These are phyloP conservation scores for Hylomyscus alleni DNA, from an alignment of 2,797 vertebrate species.

Conservation along the genomic window DNA sequence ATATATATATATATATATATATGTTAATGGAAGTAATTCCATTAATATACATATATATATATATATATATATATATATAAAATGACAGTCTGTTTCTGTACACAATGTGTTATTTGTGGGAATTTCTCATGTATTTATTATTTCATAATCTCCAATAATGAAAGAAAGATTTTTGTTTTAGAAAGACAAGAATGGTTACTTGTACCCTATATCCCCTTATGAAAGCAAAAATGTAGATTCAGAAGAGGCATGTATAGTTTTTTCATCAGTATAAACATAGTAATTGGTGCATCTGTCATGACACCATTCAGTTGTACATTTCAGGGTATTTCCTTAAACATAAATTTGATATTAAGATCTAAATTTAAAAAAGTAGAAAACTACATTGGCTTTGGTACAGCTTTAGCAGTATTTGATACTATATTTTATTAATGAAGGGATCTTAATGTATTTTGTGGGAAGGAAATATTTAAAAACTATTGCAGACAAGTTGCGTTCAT, in stretches of 20 bases:
- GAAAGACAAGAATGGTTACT: neutral
- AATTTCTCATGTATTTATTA: neutral
- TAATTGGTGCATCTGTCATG: neutral
- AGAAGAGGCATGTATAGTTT: neutral
- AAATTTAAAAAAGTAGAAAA: neutral
- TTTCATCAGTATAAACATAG: neutral
- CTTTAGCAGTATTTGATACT: neutral
- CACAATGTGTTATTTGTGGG: neutral
- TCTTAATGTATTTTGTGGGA: neutral
- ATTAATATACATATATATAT: neutral
- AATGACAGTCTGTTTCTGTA: neutral
- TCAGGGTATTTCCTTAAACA: neutral
- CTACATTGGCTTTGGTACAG: neutral
- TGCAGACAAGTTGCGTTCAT: neutral
- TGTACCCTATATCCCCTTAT: fast-evolving
- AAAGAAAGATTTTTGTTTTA: neutral
- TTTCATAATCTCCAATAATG: neutral
- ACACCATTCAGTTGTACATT: neutral
- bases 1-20: neutral
- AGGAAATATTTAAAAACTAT: neutral
- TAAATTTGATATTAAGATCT: neutral
- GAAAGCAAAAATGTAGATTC: neutral
- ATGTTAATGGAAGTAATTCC: too few species aligned
- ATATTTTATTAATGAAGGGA: slow-evolving; percentile 13
- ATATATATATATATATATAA: neutral